phyloP scores from a whole-genome alignment of 2,888 invertebrate species.

The Sarcophaga carnaria region DNA sequence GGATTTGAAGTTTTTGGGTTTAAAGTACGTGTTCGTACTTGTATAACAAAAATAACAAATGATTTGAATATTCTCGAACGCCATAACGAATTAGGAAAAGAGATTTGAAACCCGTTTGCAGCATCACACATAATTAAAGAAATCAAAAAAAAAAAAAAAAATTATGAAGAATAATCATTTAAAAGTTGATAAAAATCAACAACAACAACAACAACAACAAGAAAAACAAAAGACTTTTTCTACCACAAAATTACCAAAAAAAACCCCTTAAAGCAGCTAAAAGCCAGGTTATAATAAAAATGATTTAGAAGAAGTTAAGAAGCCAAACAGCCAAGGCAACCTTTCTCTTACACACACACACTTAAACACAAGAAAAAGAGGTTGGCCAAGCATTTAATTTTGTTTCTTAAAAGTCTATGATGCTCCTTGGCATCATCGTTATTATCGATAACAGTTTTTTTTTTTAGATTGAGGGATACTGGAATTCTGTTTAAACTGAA shows the following conservation, averaged over 20 bases:
- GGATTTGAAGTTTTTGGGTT: constrained; percentile 8
- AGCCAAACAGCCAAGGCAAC: constrained; percentile 35
- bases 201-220: neutral
- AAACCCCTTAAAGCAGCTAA: neutral
- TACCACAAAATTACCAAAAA: constrained; percentile 21
- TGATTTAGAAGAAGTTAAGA: constrained; percentile 8
- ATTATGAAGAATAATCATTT: constrained; percentile 58
- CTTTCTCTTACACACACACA: too few relatives aligned
- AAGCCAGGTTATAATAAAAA: neutral
- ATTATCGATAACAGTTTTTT: neutral
- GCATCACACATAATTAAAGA: constrained; percentile 23
- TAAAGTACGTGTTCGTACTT: neutral
- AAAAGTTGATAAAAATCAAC: constrained; percentile 62
- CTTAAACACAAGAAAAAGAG: neutral
- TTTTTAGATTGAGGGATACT: constrained; percentile 14
- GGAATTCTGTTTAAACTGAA: constrained; percentile 3
- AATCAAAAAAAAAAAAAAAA: constrained; percentile 31
- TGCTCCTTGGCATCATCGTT: neutral
- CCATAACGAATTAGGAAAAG: constrained; percentile 33
- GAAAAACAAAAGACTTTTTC: constrained; percentile 31
- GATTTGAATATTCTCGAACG: constrained; percentile 60
- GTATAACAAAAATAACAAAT: constrained; percentile 29
- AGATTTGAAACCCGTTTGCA: constrained; percentile 50
- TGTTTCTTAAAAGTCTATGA: neutral
- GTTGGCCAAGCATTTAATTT: constrained; percentile 59